These are phyloP conservation scores for Phodopus roborovskii DNA, from an alignment of 2,113 vertebrate species.

Conservation along the genomic window DNA sequence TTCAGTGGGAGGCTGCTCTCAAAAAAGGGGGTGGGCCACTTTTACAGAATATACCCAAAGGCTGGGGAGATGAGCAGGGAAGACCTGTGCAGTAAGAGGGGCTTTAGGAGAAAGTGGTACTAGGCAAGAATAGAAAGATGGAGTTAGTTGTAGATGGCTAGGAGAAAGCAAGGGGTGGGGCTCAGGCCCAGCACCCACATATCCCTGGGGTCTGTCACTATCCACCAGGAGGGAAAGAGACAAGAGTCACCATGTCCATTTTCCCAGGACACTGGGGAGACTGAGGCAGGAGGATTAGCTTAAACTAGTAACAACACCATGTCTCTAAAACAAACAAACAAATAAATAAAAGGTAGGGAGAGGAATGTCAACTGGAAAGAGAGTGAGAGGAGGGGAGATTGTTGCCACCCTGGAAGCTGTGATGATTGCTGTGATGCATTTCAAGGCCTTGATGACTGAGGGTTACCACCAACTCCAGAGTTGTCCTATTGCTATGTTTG, in stretches of 20 bases:
- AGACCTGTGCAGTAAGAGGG: neutral
- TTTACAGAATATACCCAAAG: neutral
- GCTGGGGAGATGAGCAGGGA: no score
- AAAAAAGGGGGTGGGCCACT: neutral
- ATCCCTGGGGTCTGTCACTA: neutral
- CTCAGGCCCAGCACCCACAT: neutral
- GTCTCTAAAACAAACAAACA: neutral
- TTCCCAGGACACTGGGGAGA: neutral
- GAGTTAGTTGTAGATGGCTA: no score
- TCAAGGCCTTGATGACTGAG: neutral
- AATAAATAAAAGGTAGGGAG: neutral
- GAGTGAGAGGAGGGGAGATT: neutral
- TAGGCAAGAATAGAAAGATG: neutral
- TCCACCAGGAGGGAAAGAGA: neutral
- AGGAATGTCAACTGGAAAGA: neutral
- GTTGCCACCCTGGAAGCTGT: neutral
- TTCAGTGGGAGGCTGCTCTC: neutral
- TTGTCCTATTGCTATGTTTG: neutral
- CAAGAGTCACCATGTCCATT: no score
- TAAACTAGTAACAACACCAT: neutral
- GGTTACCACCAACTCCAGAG: neutral
- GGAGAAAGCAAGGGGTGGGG: neutral
- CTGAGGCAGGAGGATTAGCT: neutral
- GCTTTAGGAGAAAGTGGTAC: neutral
- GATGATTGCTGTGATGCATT: neutral